These are phyloP conservation scores for Cataglyphis cursor DNA, from an alignment of 2,888 invertebrate species.

Conservation along the genomic window DNA sequence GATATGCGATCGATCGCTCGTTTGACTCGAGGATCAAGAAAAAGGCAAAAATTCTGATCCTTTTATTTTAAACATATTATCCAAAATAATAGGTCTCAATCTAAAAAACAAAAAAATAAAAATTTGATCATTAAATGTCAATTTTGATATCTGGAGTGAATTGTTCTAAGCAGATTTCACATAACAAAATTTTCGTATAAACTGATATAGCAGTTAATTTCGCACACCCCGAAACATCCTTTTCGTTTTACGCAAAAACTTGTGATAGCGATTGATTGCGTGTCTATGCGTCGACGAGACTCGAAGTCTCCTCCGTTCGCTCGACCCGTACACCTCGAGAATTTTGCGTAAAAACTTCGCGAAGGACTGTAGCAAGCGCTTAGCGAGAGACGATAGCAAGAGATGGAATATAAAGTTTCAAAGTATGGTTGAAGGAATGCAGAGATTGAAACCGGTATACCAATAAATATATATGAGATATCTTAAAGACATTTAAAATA, in stretches of 20 bases:
- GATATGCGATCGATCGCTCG: conserved; percentile 42
- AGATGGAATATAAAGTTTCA: background rate
- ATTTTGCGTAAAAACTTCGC: conserved; percentile 12
- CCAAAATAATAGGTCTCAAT: background rate
- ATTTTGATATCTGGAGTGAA: background rate
- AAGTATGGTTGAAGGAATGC: background rate
- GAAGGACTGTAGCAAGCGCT: background rate
- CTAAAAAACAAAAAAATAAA: background rate
- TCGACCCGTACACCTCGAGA: conserved; percentile 72
- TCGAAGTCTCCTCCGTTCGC: conserved; percentile 71
- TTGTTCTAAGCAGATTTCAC: background rate
- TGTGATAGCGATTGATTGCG: conserved; percentile 15
- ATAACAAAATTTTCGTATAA: background rate
- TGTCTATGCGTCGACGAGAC: conserved; percentile 24
- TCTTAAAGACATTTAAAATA: background rate
- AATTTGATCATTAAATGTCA: conserved; percentile 15
- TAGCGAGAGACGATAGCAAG: background rate
- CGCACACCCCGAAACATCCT: background rate
- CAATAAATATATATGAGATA: background rate
- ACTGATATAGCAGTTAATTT: background rate
- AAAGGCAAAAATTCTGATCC: background rate
- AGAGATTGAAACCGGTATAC: conserved; percentile 5
- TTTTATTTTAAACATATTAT: background rate
- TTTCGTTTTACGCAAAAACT: background rate
- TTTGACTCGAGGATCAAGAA: background rate